Evolutionary conservation across 2,888 invertebrate species (phyloP), one percentile per base, ranked within the genome.

Genomic region (Maniola hyperantus): DNA sequence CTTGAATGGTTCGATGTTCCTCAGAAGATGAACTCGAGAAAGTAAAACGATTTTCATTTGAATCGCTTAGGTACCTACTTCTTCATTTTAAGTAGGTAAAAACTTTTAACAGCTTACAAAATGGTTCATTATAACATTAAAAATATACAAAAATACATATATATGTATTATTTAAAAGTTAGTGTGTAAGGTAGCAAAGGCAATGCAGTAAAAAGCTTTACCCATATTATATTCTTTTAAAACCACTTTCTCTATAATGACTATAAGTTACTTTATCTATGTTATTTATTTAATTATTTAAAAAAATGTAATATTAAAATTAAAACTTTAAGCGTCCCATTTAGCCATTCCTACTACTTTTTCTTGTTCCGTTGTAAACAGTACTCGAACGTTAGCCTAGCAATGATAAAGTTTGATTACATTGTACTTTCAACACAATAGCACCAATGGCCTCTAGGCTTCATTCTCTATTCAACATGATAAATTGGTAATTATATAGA

Each of bases 351-450:
- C n/a, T 7, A 15, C n/a, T 15, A 46, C 15, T 46, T 46, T 11
- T 42, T 13, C 11, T 39, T 34, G n/a, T 26, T 20, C 44, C 11
- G 6, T 61, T 39, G 18, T 36, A 50, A 48, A 50, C 50, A 61
- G 18, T 36, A 36, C 36, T 34, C 50, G 6, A 57, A 48, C 46
- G 42, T 42, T 62, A 53, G 34, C 11, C 48, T 13, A 36, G 26
- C 44, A 62, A 44, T 59, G 44, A 65, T 54, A 60, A 50, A 36
- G 34, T 60, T 54, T 34, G 42, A 65, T 65, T 60, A 50, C 55
- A 66, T 60, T 68, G 53, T 63, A 53, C 54, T 70, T 70, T 65
- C 68, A 68, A 70, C 59, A 67, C 60, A 68, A 65, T 60, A 57
- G 36, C 60, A 64, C 62, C 46, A 64, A 69, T 63, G 57, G 68